Conservation (phyloP, 1,140 invertebrate genomes). For the Euwallacea fornicatus region DNA sequence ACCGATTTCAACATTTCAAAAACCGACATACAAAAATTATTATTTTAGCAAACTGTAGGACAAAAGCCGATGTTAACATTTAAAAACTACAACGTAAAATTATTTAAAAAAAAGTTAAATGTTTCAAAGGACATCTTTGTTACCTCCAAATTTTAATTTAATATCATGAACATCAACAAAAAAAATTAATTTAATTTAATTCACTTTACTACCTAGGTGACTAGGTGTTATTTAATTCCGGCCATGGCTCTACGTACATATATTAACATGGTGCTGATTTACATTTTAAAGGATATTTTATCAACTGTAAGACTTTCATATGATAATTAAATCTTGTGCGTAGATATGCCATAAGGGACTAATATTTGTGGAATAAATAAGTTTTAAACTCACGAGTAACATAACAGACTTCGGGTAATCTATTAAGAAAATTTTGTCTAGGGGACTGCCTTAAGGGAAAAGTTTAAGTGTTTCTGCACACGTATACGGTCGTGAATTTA, state of each 20-base stretch:
- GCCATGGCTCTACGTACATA: slow-evolving; percentile 5
- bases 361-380: slow-evolving; percentile 31
- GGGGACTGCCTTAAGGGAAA: slow-evolving; percentile 25
- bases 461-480: slow-evolving; percentile 25
- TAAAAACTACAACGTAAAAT: too few species aligned
- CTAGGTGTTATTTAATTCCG: neutral
- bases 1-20: too few species aligned
- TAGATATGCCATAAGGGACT: slow-evolving; percentile 24
- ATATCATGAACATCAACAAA: too few species aligned
- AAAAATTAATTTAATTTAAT: too few species aligned
- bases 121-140: too few species aligned
- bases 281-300: slow-evolving; percentile 30
- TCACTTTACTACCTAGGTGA: too few species aligned
- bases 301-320: slow-evolving; percentile 30
- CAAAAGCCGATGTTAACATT: too few species aligned
- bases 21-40: too few species aligned
- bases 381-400: slow-evolving; percentile 24
- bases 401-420: slow-evolving; percentile 34
- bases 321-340: slow-evolving; percentile 10
- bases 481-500: slow-evolving; percentile 29
- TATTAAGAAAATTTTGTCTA: slow-evolving; percentile 38
- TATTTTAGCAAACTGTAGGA: too few species aligned
- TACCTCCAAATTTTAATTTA: too few species aligned
- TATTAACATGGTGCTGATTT: slow-evolving; percentile 28
- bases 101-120: too few species aligned